A percentile compares a stretch with the other conserved stretches of the same genome.
These are phyloP conservation scores for Excalfactoria chinensis DNA, from an alignment of 2,113 vertebrate genomes.

Conservation along the genomic window DNA sequence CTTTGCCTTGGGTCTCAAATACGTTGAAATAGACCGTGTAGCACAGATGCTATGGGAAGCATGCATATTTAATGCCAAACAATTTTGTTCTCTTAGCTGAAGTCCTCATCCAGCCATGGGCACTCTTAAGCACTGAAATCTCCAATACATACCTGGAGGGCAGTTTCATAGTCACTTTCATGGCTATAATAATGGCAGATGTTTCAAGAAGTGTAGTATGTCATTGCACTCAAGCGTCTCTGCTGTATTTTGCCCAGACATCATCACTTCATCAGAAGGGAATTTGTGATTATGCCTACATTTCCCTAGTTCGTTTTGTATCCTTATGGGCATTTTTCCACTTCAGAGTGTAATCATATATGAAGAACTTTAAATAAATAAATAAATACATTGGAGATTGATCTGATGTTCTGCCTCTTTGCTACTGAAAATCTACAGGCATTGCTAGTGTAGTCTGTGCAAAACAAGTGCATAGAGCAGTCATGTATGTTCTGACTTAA, in stretches of 20 bases:
- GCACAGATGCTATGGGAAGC: background rate
- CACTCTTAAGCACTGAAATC: background rate
- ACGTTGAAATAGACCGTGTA: accelerated
- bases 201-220: background rate
- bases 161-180: background rate
- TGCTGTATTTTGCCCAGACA: background rate
- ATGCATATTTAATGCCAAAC: background rate
- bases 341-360: background rate
- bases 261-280: background rate
- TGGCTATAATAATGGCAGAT: background rate
- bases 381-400: background rate
- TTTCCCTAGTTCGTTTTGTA: background rate
- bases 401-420: background rate
- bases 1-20: background rate
- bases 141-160: background rate
- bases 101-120: background rate
- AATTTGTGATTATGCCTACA: background rate
- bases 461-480: too few species aligned
- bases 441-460: accelerated
- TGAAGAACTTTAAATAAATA: background rate
- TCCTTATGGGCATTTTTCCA: background rate
- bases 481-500: background rate
- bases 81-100: background rate
- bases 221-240: background rate
- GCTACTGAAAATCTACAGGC: background rate